Conservation (phyloP, 1,140 invertebrate species). For the Reticulitermes speratus region DNA sequence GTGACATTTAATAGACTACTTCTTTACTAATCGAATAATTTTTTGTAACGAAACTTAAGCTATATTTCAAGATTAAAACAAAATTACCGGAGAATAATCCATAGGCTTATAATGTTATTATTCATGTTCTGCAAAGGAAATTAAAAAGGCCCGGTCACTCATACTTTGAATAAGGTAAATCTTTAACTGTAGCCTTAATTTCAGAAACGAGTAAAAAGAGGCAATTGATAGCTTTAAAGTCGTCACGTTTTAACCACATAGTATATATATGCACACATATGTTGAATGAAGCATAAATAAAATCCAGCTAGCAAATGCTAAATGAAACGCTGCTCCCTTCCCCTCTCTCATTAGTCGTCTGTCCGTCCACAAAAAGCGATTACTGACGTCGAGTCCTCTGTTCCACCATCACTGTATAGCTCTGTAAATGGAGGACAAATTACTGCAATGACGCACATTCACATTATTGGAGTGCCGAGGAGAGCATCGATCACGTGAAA, state of each 20-base stretch:
- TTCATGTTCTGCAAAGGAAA: too few species aligned
- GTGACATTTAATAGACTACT: too few species aligned
- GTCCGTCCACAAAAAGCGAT: not conserved
- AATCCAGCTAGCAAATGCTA: not conserved
- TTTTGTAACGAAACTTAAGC: too few species aligned
- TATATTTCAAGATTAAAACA: too few species aligned
- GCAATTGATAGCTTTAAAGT: not conserved
- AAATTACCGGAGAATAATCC: too few species aligned
- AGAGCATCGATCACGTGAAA: not conserved
- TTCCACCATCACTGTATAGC: not conserved
- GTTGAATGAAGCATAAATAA: not conserved
- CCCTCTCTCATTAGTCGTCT: not conserved
- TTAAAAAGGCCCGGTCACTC: too few species aligned
- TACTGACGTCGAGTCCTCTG: not conserved
- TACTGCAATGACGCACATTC: not conserved
- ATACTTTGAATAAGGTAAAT: too few species aligned
- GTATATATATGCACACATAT: not conserved
- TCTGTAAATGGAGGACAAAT: constrained; percentile 11
- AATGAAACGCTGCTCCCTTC: not conserved
- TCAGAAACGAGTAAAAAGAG: not conserved
- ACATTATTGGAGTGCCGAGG: not conserved
- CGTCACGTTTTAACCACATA: not conserved
- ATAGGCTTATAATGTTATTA: too few species aligned
- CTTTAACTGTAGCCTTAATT: not conserved
- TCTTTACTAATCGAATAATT: too few species aligned